Evolutionary conservation across 2,888 invertebrate genomes (phyloP).

Genomic region (Lottia scabra): DNA sequence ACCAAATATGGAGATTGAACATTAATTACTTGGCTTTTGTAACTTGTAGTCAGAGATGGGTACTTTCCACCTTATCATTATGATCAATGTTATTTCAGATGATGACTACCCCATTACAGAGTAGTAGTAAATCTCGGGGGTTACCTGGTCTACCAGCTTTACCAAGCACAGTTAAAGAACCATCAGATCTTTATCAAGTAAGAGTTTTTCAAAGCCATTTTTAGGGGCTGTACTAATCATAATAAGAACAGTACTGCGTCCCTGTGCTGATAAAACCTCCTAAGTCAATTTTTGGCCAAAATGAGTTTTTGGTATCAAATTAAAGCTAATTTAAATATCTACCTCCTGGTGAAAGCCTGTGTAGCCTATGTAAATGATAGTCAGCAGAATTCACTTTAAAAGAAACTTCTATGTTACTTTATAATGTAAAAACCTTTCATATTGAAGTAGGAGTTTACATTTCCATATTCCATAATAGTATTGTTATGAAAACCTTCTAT

Average conservation of each 20-base stretch:
- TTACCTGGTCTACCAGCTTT: constrained; percentile 66
- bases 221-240: too few species aligned
- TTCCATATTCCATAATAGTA: too few species aligned
- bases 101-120: constrained; percentile 56
- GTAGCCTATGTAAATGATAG: not conserved
- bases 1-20: too few species aligned
- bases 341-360: not conserved
- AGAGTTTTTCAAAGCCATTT: not conserved
- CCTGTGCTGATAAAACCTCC: too few species aligned
- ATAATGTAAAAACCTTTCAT: too few species aligned
- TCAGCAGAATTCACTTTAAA: not conserved
- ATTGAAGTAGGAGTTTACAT: too few species aligned
- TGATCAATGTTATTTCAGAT: constrained; percentile 38
- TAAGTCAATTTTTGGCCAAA: too few species aligned
- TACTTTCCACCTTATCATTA: too few species aligned
- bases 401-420: too few species aligned
- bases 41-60: too few species aligned
- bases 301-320: not conserved
- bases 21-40: too few species aligned
- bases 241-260: not conserved
- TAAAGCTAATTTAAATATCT: not conserved
- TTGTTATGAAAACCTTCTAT: too few species aligned
- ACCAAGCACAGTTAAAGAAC: constrained; percentile 55
- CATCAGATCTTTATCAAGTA: constrained; percentile 66
- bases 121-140: constrained; percentile 62